Evolutionary conservation across 2,888 invertebrate species (phyloP).

Genomic region (Trissoscelio sp.): DNA sequence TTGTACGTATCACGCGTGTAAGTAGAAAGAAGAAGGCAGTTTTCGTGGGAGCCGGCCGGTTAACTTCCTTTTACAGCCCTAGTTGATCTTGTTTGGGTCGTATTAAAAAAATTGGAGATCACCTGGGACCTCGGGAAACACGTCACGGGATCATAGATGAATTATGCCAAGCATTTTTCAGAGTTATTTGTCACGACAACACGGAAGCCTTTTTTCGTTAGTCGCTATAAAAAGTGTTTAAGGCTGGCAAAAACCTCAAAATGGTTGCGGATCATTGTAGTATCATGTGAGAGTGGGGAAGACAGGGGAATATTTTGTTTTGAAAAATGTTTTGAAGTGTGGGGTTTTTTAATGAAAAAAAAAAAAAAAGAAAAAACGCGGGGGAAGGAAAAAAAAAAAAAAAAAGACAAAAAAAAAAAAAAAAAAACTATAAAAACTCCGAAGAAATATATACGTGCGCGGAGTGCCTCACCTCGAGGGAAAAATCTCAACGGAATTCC

Average conservation of each 20-base stretch:
- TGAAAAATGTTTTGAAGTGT: no score
- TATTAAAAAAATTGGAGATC: constrained; percentile 67
- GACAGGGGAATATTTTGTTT: no score
- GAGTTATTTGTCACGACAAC: constrained; percentile 27
- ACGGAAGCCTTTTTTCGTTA: constrained; percentile 14
- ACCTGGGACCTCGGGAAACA: constrained; percentile 62
- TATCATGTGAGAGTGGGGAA: no score
- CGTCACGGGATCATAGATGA: constrained; percentile 62
- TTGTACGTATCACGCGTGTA: constrained; percentile 56
- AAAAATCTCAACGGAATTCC: no score
- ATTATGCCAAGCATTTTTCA: constrained; percentile 63
- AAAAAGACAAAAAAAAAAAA: no score
- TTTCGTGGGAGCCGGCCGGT: constrained; percentile 41
- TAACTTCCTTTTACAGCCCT: constrained; percentile 68
- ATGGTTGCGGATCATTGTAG: no score
- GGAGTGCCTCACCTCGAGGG: no score
- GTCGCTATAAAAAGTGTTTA: constrained; percentile 48
- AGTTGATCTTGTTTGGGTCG: constrained; percentile 65
- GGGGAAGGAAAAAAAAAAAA: no score
- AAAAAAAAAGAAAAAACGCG: no score
- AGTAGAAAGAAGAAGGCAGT: constrained; percentile 55
- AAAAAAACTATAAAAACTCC: no score
- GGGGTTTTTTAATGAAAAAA: no score
- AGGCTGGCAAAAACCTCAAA: not conserved
- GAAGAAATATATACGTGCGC: no score